A percentile compares a stretch with the other conserved stretches of the same genome.
phyloP scores from a whole-genome alignment of 2,113 vertebrate species.

The Elgaria multicarinata region DNA sequence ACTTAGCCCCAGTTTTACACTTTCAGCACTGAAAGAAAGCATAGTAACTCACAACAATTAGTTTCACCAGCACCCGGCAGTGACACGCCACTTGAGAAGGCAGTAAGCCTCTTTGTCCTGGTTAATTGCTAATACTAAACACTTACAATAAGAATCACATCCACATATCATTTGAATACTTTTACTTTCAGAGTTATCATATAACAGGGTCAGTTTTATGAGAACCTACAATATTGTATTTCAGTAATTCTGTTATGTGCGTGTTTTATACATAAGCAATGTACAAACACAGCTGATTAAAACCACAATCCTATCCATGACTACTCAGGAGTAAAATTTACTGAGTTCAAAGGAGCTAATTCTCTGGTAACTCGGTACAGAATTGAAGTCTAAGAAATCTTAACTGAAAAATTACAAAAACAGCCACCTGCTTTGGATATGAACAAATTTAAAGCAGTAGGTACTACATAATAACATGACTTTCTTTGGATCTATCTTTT shows the following conservation, averaged over 20 bases:
- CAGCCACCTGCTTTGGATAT: background rate
- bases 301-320: too few species aligned
- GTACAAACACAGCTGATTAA: background rate
- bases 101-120: conserved; percentile 27
- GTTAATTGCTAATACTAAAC: conserved; percentile 45
- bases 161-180: conserved; percentile 44
- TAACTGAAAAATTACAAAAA: background rate
- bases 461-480: background rate
- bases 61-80: conserved; percentile 46
- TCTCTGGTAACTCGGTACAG: too few species aligned
- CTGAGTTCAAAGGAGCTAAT: background rate
- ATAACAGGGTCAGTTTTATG: conserved; percentile 18
- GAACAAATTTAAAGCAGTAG: conserved; percentile 8
- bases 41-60: conserved; percentile 49
- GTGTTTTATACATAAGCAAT: background rate
- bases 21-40: conserved; percentile 50
- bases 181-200: conserved; percentile 36
- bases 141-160: conserved; percentile 50
- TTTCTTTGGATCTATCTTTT: conserved; percentile 35
- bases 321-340: background rate
- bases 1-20: conserved; percentile 40
- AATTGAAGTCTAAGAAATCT: conserved; percentile 11
- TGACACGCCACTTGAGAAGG: conserved; percentile 38
- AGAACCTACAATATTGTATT: conserved; percentile 15
- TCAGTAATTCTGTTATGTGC: conserved; percentile 34